Conservation (phyloP, 2,113 vertebrate genomes). For the Eublepharis macularius region DNA sequence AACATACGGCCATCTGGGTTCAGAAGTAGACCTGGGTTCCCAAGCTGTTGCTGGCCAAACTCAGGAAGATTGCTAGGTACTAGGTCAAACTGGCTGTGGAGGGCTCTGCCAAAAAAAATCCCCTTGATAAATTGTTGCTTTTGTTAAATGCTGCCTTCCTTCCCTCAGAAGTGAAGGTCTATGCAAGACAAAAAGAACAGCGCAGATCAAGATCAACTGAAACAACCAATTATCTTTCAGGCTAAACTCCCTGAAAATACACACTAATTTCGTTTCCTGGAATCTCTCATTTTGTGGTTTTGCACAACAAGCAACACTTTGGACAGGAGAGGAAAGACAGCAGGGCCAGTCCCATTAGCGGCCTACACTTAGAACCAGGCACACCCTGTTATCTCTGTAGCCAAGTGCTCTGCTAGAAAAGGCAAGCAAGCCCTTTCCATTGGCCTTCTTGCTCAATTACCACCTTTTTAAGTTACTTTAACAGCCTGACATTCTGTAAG, state of each 20-base stretch:
- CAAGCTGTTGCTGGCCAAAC: slow-evolving; percentile 83
- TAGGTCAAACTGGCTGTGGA: slow-evolving; percentile 77
- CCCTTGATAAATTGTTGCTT: slow-evolving; percentile 65
- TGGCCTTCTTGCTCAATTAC: too few relatives aligned
- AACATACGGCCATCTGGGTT: slow-evolving; percentile 81
- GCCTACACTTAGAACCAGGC: too few relatives aligned
- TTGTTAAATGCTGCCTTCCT: slow-evolving; percentile 60
- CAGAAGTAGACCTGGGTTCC: slow-evolving; percentile 84
- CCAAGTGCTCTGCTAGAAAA: too few relatives aligned
- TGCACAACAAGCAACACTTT: slow-evolving; percentile 24
- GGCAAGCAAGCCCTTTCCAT: too few relatives aligned
- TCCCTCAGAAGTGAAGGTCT: slow-evolving; percentile 59
- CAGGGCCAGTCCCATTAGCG: background rate
- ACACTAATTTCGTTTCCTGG: background rate
- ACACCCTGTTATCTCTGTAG: too few relatives aligned
- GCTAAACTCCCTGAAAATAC: slow-evolving; percentile 1
- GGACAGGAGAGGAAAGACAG: background rate
- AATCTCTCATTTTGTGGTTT: slow-evolving; percentile 31
- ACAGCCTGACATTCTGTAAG: too few relatives aligned
- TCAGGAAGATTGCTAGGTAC: slow-evolving; percentile 77
- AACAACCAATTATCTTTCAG: background rate
- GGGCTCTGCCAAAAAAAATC: slow-evolving; percentile 69
- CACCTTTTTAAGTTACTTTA: too few relatives aligned
- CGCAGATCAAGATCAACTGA: background rate
- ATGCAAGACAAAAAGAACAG: slow-evolving; percentile 37